Percentiles rank a stretch among this genome's conserved stretches.
Conservation (phyloP, 2,113 vertebrate species). For the Oryzias curvinotus region DNA sequence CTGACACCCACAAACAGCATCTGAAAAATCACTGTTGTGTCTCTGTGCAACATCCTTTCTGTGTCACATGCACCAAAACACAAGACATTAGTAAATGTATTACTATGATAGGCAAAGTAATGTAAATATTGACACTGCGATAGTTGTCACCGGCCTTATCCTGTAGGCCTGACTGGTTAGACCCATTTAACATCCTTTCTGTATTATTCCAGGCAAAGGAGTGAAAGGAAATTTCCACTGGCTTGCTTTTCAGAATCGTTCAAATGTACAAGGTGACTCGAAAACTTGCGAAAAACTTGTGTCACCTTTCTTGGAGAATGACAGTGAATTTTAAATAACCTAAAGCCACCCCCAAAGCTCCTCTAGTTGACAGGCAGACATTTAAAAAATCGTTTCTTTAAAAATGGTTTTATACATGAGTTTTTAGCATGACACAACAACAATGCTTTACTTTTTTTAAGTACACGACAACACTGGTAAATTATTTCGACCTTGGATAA, state of each 20-base stretch:
- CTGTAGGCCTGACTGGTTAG: constrained; percentile 12
- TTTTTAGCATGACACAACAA: no score
- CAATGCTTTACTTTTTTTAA: no score
- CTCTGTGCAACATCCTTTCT: constrained; percentile 10
- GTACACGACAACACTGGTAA: no score
- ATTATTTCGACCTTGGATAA: no score
- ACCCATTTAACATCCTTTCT: constrained; percentile 44
- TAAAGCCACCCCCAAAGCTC: background rate
- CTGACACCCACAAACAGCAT: constrained; percentile 39
- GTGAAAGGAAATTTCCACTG: constrained; percentile 4
- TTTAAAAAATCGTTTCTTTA: no score
- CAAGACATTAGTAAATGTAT: constrained; percentile 24
- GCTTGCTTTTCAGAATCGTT: background rate
- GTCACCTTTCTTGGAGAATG: no score
- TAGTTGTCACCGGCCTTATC: constrained; percentile 23
- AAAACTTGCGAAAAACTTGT: background rate
- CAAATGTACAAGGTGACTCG: background rate
- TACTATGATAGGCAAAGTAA: constrained; percentile 23
- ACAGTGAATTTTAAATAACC: background rate
- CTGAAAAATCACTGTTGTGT: constrained; percentile 32
- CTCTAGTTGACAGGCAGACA: no score
- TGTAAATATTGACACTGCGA: constrained; percentile 61
- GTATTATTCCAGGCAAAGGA: constrained; percentile 16
- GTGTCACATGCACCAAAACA: constrained; percentile 12
- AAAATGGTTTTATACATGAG: no score